Conservation (phyloP, 2,797 vertebrate species). For the Anomalospiza imberbis region DNA sequence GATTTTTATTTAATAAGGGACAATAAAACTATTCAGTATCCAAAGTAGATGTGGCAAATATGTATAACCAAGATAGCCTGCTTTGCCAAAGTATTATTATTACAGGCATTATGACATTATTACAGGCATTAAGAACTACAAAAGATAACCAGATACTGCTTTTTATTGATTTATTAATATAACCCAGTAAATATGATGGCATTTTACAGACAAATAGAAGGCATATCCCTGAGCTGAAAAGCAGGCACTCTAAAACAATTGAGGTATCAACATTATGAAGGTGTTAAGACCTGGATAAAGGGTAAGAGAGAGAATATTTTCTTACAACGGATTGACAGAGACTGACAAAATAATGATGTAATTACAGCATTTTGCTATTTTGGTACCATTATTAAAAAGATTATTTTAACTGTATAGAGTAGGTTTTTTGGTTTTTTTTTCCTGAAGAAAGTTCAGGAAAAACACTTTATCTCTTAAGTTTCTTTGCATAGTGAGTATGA, state of each 20-base stretch:
- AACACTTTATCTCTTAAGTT: neutral
- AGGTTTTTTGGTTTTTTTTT: neutral
- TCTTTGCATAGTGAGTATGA: neutral
- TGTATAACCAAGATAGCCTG: neutral
- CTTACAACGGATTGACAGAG: constrained; percentile 51
- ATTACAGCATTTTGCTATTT: constrained; percentile 68
- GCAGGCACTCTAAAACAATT: neutral
- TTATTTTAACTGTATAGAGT: neutral
- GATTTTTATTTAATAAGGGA: neutral
- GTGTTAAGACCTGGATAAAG: constrained; percentile 63
- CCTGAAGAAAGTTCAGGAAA: neutral
- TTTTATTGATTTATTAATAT: neutral
- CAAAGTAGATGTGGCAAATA: neutral
- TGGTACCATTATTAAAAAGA: constrained; percentile 48
- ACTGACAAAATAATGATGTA: constrained; percentile 69
- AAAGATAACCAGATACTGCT: neutral
- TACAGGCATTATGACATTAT: no score
- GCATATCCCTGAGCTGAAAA: neutral
- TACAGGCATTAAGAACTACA: neutral
- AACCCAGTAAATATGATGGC: neutral
- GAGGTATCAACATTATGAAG: constrained; percentile 10
- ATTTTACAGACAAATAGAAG: neutral
- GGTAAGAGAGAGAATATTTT: constrained; percentile 42
- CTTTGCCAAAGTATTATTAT: neutral
- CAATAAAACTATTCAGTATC: neutral